A percentile compares a stretch with the other conserved stretches of the same genome.
Evolutionary conservation across 2,113 vertebrate genomes (phyloP).

Genomic region (Atrichornis clamosus): DNA sequence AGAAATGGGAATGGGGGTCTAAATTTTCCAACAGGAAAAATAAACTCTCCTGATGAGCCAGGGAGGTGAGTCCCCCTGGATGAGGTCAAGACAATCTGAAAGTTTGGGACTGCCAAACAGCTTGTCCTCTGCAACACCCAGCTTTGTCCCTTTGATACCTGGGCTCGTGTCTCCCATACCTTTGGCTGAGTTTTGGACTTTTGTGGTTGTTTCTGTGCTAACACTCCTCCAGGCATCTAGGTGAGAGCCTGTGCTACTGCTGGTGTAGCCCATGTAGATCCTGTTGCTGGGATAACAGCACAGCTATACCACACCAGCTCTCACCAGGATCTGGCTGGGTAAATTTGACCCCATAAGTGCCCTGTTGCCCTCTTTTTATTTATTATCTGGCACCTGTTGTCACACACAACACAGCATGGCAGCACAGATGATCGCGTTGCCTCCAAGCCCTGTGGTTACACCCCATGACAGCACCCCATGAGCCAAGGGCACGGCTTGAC

Average conservation of each 20-base stretch:
- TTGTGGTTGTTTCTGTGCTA: not conserved
- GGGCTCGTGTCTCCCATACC: not conserved
- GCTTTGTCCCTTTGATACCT: not conserved
- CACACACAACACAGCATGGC: not conserved
- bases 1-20: not conserved
- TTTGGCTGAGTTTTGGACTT: not conserved
- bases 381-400: not conserved
- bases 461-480: fast-evolving
- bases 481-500: not conserved
- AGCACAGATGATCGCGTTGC: fast-evolving
- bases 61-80: not conserved
- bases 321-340: not conserved
- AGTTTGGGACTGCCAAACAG: not conserved
- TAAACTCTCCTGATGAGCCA: not conserved
- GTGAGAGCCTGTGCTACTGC: not conserved
- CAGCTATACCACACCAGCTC: not conserved
- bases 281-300: not conserved
- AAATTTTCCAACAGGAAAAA: slow-evolving; percentile 23
- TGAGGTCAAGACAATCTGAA: not conserved
- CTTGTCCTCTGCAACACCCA: fast-evolving
- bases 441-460: not conserved
- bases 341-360: not conserved
- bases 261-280: too few species aligned
- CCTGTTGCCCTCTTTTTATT: not conserved
- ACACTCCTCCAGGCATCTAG: not conserved